Evolutionary conservation across 2,888 invertebrate species (phyloP).

Genomic region (Cephus sareptanus): DNA sequence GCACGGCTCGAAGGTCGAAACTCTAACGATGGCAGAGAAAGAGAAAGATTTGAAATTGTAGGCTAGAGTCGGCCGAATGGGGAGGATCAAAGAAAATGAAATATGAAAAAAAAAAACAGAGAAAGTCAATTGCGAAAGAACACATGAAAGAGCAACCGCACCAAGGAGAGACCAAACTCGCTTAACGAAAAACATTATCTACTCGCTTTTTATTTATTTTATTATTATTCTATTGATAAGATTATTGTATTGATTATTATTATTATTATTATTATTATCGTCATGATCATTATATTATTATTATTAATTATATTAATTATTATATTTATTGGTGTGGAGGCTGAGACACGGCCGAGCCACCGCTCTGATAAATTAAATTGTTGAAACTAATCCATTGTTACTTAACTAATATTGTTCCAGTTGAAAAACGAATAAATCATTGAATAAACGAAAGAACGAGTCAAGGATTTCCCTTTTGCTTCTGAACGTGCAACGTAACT

Average conservation of each 20-base stretch:
- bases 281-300: conserved; percentile 25
- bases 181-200: conserved; percentile 50
- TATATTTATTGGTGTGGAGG: conserved; percentile 56
- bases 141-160: conserved; percentile 49
- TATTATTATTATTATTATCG: conserved; percentile 33
- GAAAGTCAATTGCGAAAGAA: conserved; percentile 12
- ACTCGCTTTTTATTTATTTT: conserved; percentile 55
- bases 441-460: conserved; percentile 25
- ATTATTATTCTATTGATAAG: conserved; percentile 12
- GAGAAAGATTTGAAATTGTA: no score
- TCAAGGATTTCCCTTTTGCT: background rate
- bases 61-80: no score
- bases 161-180: conserved; percentile 64
- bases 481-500: no score
- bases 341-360: conserved; percentile 40
- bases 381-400: conserved; percentile 43
- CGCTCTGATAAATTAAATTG: conserved; percentile 38
- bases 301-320: conserved; percentile 36
- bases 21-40: no score
- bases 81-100: no score
- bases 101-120: no score
- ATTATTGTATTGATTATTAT: conserved; percentile 24
- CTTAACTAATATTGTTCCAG: conserved; percentile 42
- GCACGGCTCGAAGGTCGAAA: no score
- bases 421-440: conserved; percentile 31